Evolutionary conservation across 2,113 vertebrate genomes (phyloP), one percentile per base, ranked within the genome.

Genomic region (Pitta sordida): DNA sequence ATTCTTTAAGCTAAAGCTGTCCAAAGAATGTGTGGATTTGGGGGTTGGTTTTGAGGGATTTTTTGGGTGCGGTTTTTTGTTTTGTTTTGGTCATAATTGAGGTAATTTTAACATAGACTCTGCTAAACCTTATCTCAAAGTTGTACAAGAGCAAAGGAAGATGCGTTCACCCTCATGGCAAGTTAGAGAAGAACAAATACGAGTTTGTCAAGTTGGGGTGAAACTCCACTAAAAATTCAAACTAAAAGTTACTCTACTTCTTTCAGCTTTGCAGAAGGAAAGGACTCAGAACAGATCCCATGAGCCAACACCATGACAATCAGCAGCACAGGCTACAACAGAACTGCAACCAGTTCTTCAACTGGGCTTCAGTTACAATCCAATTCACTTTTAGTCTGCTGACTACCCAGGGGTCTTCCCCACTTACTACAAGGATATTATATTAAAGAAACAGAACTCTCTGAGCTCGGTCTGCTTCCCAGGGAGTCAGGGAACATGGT

Each of bases 21-120:
- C 56, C 24, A 44, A 83, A 86, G 44, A 86, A 70, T 7, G 10
- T 51, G 14, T 32, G 46, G 30, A 7, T 7, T 60, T 69, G 21
- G 14, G 32, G 23, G 6, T 10, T 71, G 17, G 19, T 43, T 43
- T 71, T 0, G 0, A 6, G 10, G 14, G 6, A 55, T 70, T 41
- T 77, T 68, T 49, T 46, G 11, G 17, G n/a, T 6, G 14, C 13
- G 13, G 13, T 13, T 4, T 3, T 9, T 24, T 32, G 15, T 20
- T 20, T 71, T 20, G 21, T 9, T 43, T 71, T 20, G 24, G 10
- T 48, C 62, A 11, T 70, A 82, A 52, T 5, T 10, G 20, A 63
- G 16, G 39, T 41, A 34, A 85, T 30, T 94, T 41, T 87, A 86
- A 77, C 16, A 83, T 59, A 82, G 21, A 75, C 11, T 1, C 1